Percentiles rank a stretch among this genome's conserved stretches.
Evolutionary conservation across 2,888 invertebrate species (phyloP).

Genomic region (Amorpha juglandis): DNA sequence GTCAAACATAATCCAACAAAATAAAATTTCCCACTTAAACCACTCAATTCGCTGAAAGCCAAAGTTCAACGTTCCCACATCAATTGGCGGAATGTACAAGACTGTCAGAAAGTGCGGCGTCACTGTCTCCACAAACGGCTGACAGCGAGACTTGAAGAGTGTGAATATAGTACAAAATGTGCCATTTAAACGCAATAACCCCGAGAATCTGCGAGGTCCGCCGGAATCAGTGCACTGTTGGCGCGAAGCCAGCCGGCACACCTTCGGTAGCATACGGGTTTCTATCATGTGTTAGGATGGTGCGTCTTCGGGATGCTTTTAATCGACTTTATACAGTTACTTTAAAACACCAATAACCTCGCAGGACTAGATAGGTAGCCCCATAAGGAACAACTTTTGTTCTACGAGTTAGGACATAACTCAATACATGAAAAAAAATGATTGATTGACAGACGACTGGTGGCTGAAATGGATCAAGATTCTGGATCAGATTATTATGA

Average conservation of each 20-base stretch:
- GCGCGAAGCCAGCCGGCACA: conserved; percentile 52
- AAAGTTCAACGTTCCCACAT: conserved; percentile 11
- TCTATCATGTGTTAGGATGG: not conserved
- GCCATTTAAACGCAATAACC: conserved; percentile 64
- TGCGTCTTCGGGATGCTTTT: not conserved
- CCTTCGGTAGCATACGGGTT: conserved; percentile 42
- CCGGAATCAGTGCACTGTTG: conserved; percentile 58
- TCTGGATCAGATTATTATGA: too few relatives aligned
- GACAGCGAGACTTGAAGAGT: conserved; percentile 28
- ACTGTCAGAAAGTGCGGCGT: conserved; percentile 22
- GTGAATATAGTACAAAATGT: conserved; percentile 45
- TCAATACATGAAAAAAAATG: too few relatives aligned
- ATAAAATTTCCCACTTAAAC: conserved; percentile 8
- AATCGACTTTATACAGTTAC: too few relatives aligned
- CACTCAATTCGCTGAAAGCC: not conserved
- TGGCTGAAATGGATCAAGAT: too few relatives aligned
- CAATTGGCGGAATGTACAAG: conserved; percentile 15
- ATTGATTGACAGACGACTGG: too few relatives aligned
- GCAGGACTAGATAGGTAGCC: too few relatives aligned
- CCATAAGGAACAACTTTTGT: too few relatives aligned
- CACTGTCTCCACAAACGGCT: conserved; percentile 27
- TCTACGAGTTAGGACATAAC: too few relatives aligned
- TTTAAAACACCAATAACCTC: too few relatives aligned
- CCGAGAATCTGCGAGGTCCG: conserved; percentile 43
- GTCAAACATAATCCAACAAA: not conserved